Percentiles rank a stretch among this genome's conserved stretches.
These are phyloP conservation scores for Scolopax mira DNA, from an alignment of 2,113 vertebrate genomes.

Conservation along the genomic window DNA sequence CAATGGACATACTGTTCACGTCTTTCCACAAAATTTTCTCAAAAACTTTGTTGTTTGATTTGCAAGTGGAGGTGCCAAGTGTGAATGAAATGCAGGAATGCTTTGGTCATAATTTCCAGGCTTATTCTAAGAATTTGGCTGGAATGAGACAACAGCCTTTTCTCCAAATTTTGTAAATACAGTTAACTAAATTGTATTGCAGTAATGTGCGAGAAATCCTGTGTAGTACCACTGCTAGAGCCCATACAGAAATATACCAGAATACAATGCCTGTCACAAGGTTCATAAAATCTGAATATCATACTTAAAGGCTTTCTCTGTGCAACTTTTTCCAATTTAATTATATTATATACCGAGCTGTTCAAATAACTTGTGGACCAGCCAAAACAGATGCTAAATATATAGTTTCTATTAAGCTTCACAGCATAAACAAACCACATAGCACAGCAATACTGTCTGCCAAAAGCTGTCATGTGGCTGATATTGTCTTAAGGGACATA, in stretches of 20 bases:
- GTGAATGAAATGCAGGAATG: not conserved
- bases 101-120: not conserved
- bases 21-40: not conserved
- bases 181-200: not conserved
- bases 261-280: not conserved
- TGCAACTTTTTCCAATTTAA: not conserved
- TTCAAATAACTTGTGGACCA: not conserved
- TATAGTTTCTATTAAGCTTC: not conserved
- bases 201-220: not conserved
- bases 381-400: not conserved
- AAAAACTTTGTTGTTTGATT: not conserved
- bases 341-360: not conserved
- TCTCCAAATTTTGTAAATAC: not conserved
- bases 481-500: not conserved
- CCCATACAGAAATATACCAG: not conserved
- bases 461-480: not conserved
- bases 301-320: not conserved
- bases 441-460: not conserved
- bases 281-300: not conserved
- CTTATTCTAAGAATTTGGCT: not conserved
- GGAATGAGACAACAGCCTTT: not conserved
- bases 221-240: not conserved
- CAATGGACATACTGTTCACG: not conserved
- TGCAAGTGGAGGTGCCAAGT: not conserved
- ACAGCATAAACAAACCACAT: not conserved